Evolutionary conservation across 2,888 invertebrate genomes (phyloP).

Genomic region (Folsomia manolachei): DNA sequence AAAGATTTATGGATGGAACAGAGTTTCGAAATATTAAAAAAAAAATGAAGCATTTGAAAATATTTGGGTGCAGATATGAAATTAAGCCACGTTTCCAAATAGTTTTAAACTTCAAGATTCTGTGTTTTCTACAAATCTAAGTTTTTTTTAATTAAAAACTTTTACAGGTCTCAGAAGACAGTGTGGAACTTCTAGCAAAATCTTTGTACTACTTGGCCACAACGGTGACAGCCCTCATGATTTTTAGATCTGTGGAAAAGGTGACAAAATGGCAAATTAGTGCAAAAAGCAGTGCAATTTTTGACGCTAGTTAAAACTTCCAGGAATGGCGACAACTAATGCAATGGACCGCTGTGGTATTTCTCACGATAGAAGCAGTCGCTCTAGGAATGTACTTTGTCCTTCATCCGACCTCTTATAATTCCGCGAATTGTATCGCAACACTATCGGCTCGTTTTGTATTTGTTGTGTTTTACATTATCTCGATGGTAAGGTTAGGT

Average conservation of each 20-base stretch:
- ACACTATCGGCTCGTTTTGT: slow-evolving; percentile 20
- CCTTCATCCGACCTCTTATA: slow-evolving; percentile 25
- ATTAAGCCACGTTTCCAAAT: too few relatives aligned
- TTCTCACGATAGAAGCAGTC: slow-evolving; percentile 28
- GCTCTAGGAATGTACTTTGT: slow-evolving; percentile 31
- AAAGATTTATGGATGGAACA: neutral
- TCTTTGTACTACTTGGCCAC: slow-evolving; percentile 30
- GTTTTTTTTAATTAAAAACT: neutral
- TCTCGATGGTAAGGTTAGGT: slow-evolving; percentile 12
- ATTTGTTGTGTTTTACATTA: slow-evolving; percentile 27
- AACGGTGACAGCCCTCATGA: slow-evolving; percentile 26
- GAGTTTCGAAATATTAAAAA: neutral
- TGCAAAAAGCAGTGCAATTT: neutral
- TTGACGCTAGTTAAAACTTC: neutral
- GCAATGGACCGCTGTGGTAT: slow-evolving; percentile 33
- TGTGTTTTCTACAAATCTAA: too few relatives aligned
- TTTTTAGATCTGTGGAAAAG: slow-evolving; percentile 32
- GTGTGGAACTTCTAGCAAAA: slow-evolving; percentile 29
- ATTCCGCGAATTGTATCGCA: slow-evolving; percentile 20
- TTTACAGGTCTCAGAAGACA: slow-evolving; percentile 23
- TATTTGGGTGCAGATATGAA: neutral
- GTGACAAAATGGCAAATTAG: slow-evolving; percentile 14
- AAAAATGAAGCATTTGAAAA: neutral
- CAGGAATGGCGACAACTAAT: slow-evolving; percentile 36
- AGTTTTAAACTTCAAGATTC: too few relatives aligned